phyloP scores from a whole-genome alignment of 37 sponge, comb jelly and placozoan species.

The Sycon ciliatum region DNA sequence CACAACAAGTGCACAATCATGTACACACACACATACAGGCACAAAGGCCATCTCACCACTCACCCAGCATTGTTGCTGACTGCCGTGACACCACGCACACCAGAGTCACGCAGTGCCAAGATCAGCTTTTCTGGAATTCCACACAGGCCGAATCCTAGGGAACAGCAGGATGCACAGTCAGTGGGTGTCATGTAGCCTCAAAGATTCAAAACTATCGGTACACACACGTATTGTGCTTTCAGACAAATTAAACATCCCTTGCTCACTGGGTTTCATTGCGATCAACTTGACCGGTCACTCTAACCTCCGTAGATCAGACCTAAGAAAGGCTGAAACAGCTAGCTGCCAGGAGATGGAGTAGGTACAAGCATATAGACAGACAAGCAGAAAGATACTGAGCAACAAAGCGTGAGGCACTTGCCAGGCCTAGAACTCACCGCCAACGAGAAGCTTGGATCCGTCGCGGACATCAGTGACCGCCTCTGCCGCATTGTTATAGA shows the following conservation, averaged over 20 bases:
- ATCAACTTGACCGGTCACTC: too few species aligned
- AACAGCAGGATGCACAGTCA: neutral
- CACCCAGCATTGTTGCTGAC: slow-evolving; percentile 90
- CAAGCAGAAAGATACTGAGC: too few species aligned
- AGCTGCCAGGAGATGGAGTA: too few species aligned
- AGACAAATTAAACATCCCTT: too few species aligned
- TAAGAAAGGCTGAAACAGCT: too few species aligned
- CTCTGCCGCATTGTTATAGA: slow-evolving; percentile 52
- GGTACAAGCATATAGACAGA: too few species aligned
- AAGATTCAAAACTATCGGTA: neutral
- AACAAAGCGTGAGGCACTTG: too few species aligned
- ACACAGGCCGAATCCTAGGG: slow-evolving; percentile 83
- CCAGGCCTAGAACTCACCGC: too few species aligned
- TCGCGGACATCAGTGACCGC: slow-evolving; percentile 62
- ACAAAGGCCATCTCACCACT: neutral
- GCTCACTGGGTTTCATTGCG: too few species aligned
- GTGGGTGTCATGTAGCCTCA: neutral
- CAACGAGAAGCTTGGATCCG: slow-evolving; percentile 69
- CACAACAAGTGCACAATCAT: too few species aligned
- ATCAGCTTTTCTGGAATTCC: slow-evolving; percentile 97
- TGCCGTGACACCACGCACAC: slow-evolving; percentile 47
- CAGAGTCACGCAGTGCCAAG: slow-evolving; percentile 46
- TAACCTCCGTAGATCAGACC: too few species aligned
- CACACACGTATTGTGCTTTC: neutral
- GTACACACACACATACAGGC: neutral